Percentiles rank a stretch among this genome's conserved stretches.
Evolutionary conservation across 1,140 invertebrate species (phyloP).

Genomic region (Zaprionus ghesquierei): DNA sequence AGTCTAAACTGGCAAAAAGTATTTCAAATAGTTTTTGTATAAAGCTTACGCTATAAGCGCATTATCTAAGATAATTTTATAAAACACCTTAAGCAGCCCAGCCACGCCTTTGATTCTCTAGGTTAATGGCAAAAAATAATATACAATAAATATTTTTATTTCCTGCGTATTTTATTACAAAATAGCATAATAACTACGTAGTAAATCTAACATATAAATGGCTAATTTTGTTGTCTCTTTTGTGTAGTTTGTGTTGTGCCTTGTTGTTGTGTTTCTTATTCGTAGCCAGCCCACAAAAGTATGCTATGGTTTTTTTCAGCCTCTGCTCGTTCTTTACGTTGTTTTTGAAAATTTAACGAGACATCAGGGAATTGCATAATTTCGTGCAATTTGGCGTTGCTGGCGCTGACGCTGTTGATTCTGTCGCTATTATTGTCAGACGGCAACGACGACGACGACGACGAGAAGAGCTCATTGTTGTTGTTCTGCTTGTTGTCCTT

Average conservation of each 20-base stretch:
- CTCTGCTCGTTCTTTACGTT: background rate
- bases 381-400: slow-evolving; percentile 56
- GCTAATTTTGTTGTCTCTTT: slow-evolving; percentile 9
- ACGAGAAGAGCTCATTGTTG: slow-evolving; percentile 23
- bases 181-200: background rate
- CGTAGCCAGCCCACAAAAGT: slow-evolving; percentile 8
- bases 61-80: background rate
- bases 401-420: slow-evolving; percentile 8
- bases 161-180: background rate
- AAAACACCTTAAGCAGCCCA: background rate
- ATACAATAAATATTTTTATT: background rate
- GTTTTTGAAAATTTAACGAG: slow-evolving; percentile 70
- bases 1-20: no score
- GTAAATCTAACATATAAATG: background rate
- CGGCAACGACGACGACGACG: background rate
- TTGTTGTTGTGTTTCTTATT: background rate
- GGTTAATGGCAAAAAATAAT: background rate
- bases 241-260: background rate
- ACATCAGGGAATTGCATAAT: slow-evolving; percentile 68
- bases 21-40: no score
- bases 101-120: background rate
- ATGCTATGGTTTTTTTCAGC: slow-evolving; percentile 37
- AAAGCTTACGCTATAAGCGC: no score
- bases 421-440: slow-evolving; percentile 37
- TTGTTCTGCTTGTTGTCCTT: slow-evolving; percentile 54